Percentiles rank a stretch among this genome's conserved stretches.
These are phyloP conservation scores for Symphodus melops DNA, from an alignment of 2,113 vertebrate genomes.

Conservation along the genomic window DNA sequence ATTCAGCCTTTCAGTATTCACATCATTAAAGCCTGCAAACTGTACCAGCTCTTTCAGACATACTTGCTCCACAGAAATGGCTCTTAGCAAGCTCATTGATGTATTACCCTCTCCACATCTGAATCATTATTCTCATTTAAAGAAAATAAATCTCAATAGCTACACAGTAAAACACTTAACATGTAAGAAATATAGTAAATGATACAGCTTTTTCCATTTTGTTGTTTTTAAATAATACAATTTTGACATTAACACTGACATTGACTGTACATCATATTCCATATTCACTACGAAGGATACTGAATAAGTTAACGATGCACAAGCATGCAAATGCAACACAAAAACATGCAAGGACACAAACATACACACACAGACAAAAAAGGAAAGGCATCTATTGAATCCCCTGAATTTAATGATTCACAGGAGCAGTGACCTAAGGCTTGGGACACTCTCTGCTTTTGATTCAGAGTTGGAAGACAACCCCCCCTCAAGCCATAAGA, in stretches of 20 bases:
- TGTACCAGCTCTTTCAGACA: constrained; percentile 39
- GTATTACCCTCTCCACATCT: constrained; percentile 5
- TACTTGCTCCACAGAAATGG: constrained; percentile 19
- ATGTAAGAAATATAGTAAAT: constrained; percentile 10
- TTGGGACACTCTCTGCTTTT: constrained; percentile 68
- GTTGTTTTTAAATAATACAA: not conserved
- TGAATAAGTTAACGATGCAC: constrained; percentile 40
- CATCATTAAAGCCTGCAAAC: constrained; percentile 49
- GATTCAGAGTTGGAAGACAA: constrained; percentile 61
- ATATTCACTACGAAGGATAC: constrained; percentile 27
- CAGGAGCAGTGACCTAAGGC: constrained; percentile 71
- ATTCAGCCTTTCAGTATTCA: constrained; percentile 58
- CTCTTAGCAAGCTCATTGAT: constrained; percentile 37
- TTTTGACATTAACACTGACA: constrained; percentile 20
- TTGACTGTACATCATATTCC: constrained; percentile 35
- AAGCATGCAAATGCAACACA: constrained; percentile 19
- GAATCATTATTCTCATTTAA: constrained; percentile 23
- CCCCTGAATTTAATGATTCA: constrained; percentile 73
- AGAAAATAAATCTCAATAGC: not conserved
- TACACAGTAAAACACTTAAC: constrained; percentile 12
- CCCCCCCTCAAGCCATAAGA: constrained; percentile 65
- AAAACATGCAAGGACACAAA: constrained; percentile 12
- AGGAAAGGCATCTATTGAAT: constrained; percentile 54
- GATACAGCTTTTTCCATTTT: constrained; percentile 21
- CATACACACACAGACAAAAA: constrained; percentile 20